These are phyloP conservation scores for Bombus confusus DNA, from an alignment of 1,140 invertebrate species.

Conservation along the genomic window DNA sequence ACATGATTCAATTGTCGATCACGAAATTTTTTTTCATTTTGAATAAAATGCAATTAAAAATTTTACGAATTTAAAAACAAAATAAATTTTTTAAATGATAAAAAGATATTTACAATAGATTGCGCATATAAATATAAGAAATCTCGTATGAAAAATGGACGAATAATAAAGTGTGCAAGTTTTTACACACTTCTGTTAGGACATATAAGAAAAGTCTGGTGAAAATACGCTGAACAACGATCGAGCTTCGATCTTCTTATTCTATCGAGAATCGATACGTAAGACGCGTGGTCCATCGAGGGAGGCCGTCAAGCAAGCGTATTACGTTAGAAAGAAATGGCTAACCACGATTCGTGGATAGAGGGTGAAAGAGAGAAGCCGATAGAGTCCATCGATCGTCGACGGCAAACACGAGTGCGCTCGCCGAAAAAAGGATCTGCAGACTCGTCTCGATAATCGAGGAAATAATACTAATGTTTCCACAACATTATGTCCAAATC, in stretches of 20 bases:
- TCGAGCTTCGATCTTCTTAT: conserved; percentile 16
- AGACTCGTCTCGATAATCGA: neutral
- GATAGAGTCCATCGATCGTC: conserved; percentile 53
- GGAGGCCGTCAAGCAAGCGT: neutral
- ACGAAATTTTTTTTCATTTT: neutral
- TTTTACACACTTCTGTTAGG: no score
- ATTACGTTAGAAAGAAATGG: conserved; percentile 5
- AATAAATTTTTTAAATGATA: neutral
- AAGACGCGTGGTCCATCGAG: conserved; percentile 27
- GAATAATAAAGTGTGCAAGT: neutral
- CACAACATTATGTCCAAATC: no score
- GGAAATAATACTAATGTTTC: neutral
- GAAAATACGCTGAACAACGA: neutral
- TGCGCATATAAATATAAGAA: neutral
- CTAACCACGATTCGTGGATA: conserved; percentile 12
- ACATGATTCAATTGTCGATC: neutral
- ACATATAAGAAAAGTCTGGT: neutral
- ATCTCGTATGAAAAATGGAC: neutral
- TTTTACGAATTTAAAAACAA: neutral
- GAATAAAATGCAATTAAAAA: neutral
- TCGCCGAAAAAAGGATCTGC: conserved; percentile 24
- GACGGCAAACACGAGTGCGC: conserved; percentile 47
- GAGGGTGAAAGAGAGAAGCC: conserved; percentile 40
- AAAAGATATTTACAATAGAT: neutral
- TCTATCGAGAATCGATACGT: conserved; percentile 38